Percentiles rank a stretch among this genome's conserved stretches.
Evolutionary conservation across 2,113 vertebrate species (phyloP).

Genomic region (Furnarius figulus): DNA sequence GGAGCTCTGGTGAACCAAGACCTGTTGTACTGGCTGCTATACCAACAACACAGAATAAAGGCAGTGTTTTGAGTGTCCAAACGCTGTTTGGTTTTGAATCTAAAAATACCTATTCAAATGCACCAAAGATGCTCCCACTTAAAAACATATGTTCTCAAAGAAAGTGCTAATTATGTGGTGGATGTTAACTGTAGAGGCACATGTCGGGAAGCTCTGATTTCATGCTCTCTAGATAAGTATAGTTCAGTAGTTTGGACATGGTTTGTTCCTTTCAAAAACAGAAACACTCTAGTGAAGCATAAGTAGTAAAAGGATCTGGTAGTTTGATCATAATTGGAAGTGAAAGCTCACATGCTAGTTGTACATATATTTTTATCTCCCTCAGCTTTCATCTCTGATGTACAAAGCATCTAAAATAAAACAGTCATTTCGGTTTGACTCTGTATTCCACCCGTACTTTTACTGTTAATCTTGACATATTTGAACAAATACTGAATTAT

Average conservation of each 20-base stretch:
- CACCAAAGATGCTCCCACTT: neutral
- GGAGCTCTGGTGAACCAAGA: neutral
- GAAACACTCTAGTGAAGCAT: neutral
- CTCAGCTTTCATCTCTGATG: neutral
- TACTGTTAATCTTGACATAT: neutral
- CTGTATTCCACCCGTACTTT: neutral
- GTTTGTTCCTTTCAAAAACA: neutral
- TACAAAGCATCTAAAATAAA: neutral
- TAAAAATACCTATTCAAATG: conserved; percentile 4
- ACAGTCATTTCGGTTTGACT: neutral
- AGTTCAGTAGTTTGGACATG: neutral
- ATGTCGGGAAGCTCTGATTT: neutral
- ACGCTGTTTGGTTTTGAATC: neutral
- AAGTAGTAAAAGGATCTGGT: neutral
- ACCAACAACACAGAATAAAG: neutral
- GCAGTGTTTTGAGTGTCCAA: neutral
- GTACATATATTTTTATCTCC: neutral
- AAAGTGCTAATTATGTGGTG: conserved; percentile 27
- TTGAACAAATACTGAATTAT: neutral
- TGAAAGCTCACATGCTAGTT: neutral
- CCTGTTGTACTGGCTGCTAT: neutral
- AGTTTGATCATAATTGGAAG: neutral
- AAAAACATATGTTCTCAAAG: neutral
- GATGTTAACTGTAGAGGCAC: neutral
- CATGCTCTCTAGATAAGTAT: neutral